Conservation (phyloP, 2,888 invertebrate species). For the Netelia fuscicornis region DNA sequence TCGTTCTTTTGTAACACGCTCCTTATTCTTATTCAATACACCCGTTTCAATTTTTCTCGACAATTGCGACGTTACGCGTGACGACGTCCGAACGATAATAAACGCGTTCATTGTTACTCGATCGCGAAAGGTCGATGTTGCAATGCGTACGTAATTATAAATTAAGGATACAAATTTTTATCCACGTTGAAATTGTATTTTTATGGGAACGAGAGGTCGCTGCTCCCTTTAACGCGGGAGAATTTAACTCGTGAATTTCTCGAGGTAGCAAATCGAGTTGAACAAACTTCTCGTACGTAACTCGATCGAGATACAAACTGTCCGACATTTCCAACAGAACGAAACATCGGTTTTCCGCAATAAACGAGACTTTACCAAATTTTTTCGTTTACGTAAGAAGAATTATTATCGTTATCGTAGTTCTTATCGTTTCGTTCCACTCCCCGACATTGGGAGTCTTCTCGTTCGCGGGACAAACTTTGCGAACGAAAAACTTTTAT, state of each 20-base stretch:
- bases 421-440: constrained; percentile 66
- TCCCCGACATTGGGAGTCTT: constrained; percentile 53
- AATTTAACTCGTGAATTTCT: constrained; percentile 23
- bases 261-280: constrained; percentile 20
- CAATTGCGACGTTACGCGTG: constrained; percentile 57
- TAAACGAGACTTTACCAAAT: constrained; percentile 40
- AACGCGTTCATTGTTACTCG: constrained; percentile 14
- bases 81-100: constrained; percentile 51
- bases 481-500: constrained; percentile 55
- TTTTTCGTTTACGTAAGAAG: constrained; percentile 27
- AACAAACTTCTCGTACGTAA: constrained; percentile 55
- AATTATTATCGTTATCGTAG: constrained; percentile 50
- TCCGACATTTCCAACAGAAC: constrained; percentile 35
- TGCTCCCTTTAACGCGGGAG: constrained; percentile 1
- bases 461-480: constrained; percentile 42
- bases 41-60: constrained; percentile 48
- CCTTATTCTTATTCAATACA: constrained; percentile 40
- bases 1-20: constrained; percentile 19
- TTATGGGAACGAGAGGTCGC: constrained; percentile 16
- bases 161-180: neutral
- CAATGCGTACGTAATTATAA: neutral
- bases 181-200: constrained; percentile 7
- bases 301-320: constrained; percentile 59
- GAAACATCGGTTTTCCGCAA: constrained; percentile 39
- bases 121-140: neutral